Percentiles rank a stretch among this genome's conserved stretches.
Evolutionary conservation across 2,113 vertebrate species (phyloP).

Genomic region (Ceuthmochares aereus): DNA sequence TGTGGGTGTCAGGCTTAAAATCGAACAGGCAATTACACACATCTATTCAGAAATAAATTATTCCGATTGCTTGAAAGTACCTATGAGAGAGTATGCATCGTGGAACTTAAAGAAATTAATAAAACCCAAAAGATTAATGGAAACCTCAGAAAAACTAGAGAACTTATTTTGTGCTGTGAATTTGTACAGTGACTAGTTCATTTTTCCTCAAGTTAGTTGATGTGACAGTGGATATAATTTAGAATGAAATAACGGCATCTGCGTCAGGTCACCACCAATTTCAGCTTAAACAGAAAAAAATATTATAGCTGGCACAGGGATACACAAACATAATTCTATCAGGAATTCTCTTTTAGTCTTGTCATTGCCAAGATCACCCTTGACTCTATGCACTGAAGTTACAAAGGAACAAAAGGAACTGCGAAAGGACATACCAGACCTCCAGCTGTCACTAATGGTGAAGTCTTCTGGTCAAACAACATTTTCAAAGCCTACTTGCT

Average conservation of each 20-base stretch:
- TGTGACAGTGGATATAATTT: not conserved
- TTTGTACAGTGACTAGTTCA: not conserved
- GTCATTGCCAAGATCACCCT: not conserved
- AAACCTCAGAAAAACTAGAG: not conserved
- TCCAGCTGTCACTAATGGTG: not conserved
- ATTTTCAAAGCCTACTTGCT: constrained; percentile 3
- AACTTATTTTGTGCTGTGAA: not conserved
- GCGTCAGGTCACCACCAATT: not conserved
- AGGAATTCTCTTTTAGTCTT: not conserved
- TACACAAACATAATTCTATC: not conserved
- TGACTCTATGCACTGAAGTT: not conserved
- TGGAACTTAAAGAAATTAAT: constrained; percentile 7
- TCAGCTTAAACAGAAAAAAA: not conserved
- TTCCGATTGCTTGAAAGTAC: constrained; percentile 12
- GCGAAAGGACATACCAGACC: not conserved
- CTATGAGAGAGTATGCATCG: not conserved
- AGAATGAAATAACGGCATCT: not conserved
- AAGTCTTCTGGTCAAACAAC: not conserved
- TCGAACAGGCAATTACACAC: constrained; percentile 50
- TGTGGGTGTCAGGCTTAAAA: constrained; percentile 39
- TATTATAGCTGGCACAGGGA: not conserved
- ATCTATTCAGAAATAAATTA: constrained; percentile 27
- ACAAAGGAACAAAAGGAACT: not conserved
- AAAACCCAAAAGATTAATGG: not conserved
- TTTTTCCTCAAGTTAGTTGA: not conserved